A percentile compares a stretch with the other conserved stretches of the same genome.
phyloP scores from a whole-genome alignment of 2,888 invertebrate species.

The Liopterus haemorrhoidalis region DNA sequence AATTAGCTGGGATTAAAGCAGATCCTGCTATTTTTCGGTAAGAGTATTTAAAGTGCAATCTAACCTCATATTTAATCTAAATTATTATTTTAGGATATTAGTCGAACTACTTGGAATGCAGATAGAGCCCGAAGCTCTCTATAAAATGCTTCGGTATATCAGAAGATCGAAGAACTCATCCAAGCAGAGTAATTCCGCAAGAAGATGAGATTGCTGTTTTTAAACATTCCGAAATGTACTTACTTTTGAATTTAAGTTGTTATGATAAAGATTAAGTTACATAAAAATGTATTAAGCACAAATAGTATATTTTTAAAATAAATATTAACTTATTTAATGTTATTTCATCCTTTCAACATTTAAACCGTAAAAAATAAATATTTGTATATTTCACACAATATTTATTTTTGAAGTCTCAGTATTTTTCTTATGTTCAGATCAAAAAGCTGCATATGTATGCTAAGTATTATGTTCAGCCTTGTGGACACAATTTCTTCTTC shows the following conservation, averaged over 20 bases:
- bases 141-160: slow-evolving; percentile 32
- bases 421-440: no score
- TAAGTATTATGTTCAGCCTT: no score
- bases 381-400: no score
- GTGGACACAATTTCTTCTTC: no score
- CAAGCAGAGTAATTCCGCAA: slow-evolving; percentile 6
- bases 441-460: no score
- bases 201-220: slow-evolving; percentile 2
- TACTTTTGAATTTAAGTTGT: slow-evolving; percentile 1
- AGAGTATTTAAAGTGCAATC: slow-evolving; percentile 24
- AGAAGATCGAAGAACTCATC: slow-evolving; percentile 23
- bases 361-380: no score
- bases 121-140: slow-evolving; percentile 34
- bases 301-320: slow-evolving; percentile 1
- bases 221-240: not conserved
- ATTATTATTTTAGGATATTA: slow-evolving; percentile 30
- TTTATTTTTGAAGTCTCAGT: no score
- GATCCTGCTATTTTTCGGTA: slow-evolving; percentile 33
- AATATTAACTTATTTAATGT: not conserved
- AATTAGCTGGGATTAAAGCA: slow-evolving; percentile 35
- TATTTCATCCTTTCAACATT: no score
- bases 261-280: slow-evolving; percentile 14
- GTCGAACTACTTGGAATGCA: slow-evolving; percentile 36
- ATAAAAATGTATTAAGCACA: slow-evolving; percentile 4
- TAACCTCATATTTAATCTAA: slow-evolving; percentile 10